Evolutionary conservation across 2,888 invertebrate species (phyloP).

Genomic region (Nephrotoma flavescens): DNA sequence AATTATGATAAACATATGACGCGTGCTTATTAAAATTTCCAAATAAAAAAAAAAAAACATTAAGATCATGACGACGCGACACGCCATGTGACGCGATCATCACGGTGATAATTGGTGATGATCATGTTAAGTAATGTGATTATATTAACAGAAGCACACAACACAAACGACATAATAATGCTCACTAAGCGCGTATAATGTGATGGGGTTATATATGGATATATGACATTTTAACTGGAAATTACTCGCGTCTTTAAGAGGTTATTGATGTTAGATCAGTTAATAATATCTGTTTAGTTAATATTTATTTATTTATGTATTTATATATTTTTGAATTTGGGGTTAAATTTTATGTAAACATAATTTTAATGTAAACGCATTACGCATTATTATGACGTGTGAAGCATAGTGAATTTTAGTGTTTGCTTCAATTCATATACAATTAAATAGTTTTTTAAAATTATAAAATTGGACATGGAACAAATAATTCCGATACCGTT

Average conservation of each 20-base stretch:
- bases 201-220: neutral
- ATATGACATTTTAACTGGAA: neutral
- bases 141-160: neutral
- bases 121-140: neutral
- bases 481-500: too few relatives aligned
- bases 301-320: neutral
- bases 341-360: neutral
- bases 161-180: neutral
- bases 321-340: neutral
- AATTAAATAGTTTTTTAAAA: too few relatives aligned
- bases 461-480: too few relatives aligned
- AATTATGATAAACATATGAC: constrained; percentile 2
- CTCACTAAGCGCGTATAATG: neutral
- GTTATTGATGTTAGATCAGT: neutral
- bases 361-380: neutral
- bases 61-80: neutral
- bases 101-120: neutral
- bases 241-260: neutral
- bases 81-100: neutral
- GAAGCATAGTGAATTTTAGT: neutral
- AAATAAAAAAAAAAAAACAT: neutral
- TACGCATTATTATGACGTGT: neutral
- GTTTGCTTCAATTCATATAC: too few relatives aligned
- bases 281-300: neutral
- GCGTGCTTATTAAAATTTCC: neutral